phyloP scores from a whole-genome alignment of 2,797 vertebrate species.

The Anas capensis region DNA sequence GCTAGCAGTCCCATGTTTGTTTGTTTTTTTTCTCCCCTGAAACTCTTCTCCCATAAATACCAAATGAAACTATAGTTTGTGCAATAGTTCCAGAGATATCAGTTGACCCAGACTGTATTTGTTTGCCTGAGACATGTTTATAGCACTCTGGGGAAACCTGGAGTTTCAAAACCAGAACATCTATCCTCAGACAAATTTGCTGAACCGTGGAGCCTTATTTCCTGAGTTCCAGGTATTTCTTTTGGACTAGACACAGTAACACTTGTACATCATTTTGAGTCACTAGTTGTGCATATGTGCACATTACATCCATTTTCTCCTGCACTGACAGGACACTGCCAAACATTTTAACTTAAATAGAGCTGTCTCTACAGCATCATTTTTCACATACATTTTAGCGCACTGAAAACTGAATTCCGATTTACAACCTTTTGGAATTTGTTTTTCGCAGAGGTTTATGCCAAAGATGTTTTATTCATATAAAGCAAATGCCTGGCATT shows the following conservation, averaged over 20 bases:
- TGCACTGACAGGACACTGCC: constrained; percentile 49
- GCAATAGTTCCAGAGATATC: constrained; percentile 65
- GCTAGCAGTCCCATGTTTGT: constrained; percentile 11
- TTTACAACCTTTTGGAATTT: constrained; percentile 69
- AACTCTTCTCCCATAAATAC: constrained; percentile 42
- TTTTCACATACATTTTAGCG: constrained; percentile 51
- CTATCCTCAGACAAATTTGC: constrained; percentile 76
- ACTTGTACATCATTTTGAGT: constrained; percentile 78
- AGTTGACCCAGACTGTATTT: constrained; percentile 76
- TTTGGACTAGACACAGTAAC: constrained; percentile 74
- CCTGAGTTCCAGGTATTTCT: constrained; percentile 83
- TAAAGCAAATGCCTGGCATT: constrained; percentile 69
- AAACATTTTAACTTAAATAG: constrained; percentile 50
- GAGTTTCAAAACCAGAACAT: constrained; percentile 77
- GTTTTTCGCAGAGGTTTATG: constrained; percentile 48
- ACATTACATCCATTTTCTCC: constrained; percentile 55
- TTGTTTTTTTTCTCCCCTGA: constrained; percentile 19
- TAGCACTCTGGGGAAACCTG: constrained; percentile 71
- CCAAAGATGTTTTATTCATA: constrained; percentile 70
- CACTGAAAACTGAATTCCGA: constrained; percentile 58
- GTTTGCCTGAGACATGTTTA: constrained; percentile 78
- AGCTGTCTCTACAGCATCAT: constrained; percentile 48
- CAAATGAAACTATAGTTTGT: constrained; percentile 67
- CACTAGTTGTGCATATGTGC: constrained; percentile 64
- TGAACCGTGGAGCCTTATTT: constrained; percentile 75